Base-by-base conservation (phyloP, 2,888 invertebrate species). In the Lycia hirtaria region DNA sequence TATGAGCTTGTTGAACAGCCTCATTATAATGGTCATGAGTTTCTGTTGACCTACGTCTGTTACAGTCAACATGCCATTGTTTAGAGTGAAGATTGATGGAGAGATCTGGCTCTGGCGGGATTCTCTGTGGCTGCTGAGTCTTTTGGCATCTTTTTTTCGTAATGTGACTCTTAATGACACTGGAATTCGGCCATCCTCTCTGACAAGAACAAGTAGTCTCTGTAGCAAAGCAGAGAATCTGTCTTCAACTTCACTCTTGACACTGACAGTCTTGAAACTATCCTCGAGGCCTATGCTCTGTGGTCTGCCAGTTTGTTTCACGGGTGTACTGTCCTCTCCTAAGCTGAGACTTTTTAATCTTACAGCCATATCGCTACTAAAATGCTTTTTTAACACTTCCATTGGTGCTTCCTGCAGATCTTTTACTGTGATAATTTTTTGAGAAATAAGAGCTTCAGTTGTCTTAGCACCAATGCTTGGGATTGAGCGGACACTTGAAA, bases 221-320 rank as follows among this genome's bases (percentile, higher is more conserved):
- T 94, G 93, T 38, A 96, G 83, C 20, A 97, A 82, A 65, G 94
- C 93, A 59, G 93, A 89, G 67, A 96, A 93, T 69, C 95, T 95
- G 24, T 95, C 95, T 74, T 95, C 95, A 2, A 96, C 95, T 76
- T 96, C 96, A 55, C 93, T 94, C 69, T 95, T 94, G 2, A 95
- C 93, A 67, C 95, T 95, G 47, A 96, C 94, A 55, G 94, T 94
- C 71, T 94, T 94, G 80, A 96, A 96, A 56, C 96, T 94, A 79
- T 97, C 96, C 77, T 97, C 97, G 59, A 97, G 84, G 15, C 96
- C 96, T 72, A 97, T 96, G 61, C 95, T 95, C 79, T 95, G 96
- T 10, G 96, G 96, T 75, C 94, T 95, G 3, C 96, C 96, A 32
- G 94, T 94, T 56, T 94, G 93, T 72, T 96, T 95, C 0, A 97